Conservation (phyloP, 2,113 vertebrate species). For the Collichthys lucidus region DNA sequence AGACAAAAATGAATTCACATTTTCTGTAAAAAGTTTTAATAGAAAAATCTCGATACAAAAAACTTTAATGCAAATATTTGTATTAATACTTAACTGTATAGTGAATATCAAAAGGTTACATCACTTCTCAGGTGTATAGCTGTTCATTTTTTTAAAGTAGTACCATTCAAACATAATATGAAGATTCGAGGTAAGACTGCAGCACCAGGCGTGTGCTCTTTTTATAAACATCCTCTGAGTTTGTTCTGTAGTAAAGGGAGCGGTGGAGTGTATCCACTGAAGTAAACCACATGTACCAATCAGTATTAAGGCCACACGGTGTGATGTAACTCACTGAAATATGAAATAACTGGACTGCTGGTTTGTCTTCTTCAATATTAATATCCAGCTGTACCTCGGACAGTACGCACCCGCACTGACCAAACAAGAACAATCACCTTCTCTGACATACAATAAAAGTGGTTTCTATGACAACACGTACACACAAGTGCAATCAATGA, state of each 20-base stretch:
- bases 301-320: neutral
- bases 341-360: neutral
- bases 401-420: neutral
- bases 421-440: neutral
- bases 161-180: conserved; percentile 57
- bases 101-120: conserved; percentile 63
- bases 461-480: conserved; percentile 27
- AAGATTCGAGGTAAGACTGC: conserved; percentile 65
- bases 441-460: conserved; percentile 9
- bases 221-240: conserved; percentile 9
- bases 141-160: conserved; percentile 28
- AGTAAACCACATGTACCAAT: conserved; percentile 33
- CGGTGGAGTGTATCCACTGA: conserved; percentile 15
- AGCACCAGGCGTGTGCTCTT: conserved; percentile 29
- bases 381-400: neutral
- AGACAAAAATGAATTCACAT: neutral
- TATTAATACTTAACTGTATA: conserved; percentile 54
- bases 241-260: conserved; percentile 5
- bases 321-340: neutral
- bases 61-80: conserved; percentile 61
- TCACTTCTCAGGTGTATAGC: conserved; percentile 43
- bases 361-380: neutral
- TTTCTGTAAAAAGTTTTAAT: conserved; percentile 44
- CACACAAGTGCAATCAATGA: conserved; percentile 48
- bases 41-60: conserved; percentile 55